Percentiles rank a stretch among this genome's conserved stretches.
These are phyloP conservation scores for Gouania willdenowi DNA, from an alignment of 2,797 vertebrate species.

Conservation along the genomic window DNA sequence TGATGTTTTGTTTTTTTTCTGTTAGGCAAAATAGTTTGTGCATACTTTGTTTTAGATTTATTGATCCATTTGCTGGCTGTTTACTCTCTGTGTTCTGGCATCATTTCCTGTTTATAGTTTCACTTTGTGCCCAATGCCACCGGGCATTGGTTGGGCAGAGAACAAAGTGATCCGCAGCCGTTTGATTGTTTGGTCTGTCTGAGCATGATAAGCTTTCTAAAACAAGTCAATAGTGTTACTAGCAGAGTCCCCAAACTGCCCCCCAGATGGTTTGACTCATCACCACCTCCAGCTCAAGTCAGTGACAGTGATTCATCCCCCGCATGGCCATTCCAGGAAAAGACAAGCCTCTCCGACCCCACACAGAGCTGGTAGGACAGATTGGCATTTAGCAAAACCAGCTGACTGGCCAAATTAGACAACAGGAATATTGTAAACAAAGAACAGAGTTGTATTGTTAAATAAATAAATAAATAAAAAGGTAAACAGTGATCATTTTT, in stretches of 20 bases:
- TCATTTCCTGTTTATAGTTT: not conserved
- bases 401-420: no score
- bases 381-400: constrained; percentile 2
- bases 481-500: no score
- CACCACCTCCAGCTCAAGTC: constrained; percentile 12
- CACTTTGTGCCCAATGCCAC: not conserved
- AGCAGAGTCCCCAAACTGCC: constrained; percentile 13
- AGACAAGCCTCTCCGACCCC: not conserved
- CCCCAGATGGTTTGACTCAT: constrained; percentile 2
- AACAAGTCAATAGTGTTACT: constrained; percentile 24
- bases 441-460: no score
- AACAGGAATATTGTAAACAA: no score
- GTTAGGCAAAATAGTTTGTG: not conserved
- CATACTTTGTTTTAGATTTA: not conserved
- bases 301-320: constrained; percentile 10
- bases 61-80: not conserved
- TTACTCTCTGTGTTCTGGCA: not conserved
- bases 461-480: no score
- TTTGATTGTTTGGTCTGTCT: constrained; percentile 27
- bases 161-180: constrained; percentile 11
- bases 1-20: not conserved
- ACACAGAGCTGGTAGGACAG: not conserved
- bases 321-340: not conserved
- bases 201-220: constrained; percentile 38
- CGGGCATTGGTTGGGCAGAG: constrained; percentile 16